phyloP scores from a whole-genome alignment of 2,113 vertebrate genomes.

The Procavia capensis region DNA sequence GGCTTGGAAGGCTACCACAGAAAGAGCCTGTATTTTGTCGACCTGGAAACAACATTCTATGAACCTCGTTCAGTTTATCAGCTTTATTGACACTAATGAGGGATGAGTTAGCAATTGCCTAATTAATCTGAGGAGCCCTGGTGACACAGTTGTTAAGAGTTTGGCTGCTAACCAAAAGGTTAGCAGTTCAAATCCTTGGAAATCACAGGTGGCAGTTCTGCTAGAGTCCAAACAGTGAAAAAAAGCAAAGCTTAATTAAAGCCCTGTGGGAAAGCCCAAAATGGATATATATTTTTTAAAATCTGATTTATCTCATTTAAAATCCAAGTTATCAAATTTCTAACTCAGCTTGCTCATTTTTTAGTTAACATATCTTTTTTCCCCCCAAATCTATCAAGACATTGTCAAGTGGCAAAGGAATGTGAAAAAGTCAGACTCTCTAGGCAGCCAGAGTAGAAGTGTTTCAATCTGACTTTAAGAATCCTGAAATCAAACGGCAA shows the following conservation, averaged over 20 bases:
- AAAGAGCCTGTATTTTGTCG: background rate
- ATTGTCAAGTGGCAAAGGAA: background rate
- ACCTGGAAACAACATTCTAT: background rate
- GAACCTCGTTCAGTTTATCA: background rate
- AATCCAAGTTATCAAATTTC: conserved; percentile 24
- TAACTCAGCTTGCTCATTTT: background rate
- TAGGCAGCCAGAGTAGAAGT: background rate
- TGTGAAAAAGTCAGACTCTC: background rate
- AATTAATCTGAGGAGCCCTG: background rate
- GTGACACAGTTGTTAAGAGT: too few species aligned
- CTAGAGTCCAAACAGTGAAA: background rate
- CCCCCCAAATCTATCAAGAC: background rate
- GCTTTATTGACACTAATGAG: background rate
- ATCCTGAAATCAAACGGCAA: background rate
- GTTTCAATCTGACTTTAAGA: conserved; percentile 20
- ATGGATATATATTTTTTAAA: background rate
- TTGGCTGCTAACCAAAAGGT: too few species aligned
- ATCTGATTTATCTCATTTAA: background rate
- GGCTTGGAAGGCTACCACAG: background rate
- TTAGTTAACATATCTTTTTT: background rate
- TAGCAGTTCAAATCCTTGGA: too few species aligned
- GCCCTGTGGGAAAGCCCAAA: background rate
- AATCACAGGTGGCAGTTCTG: too few species aligned
- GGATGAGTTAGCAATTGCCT: background rate
- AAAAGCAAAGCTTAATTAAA: conserved; percentile 3